Percentiles rank a stretch among this genome's conserved stretches.
These are phyloP conservation scores for Sphinx pinastri DNA, from an alignment of 2,888 invertebrate species.

Conservation along the genomic window DNA sequence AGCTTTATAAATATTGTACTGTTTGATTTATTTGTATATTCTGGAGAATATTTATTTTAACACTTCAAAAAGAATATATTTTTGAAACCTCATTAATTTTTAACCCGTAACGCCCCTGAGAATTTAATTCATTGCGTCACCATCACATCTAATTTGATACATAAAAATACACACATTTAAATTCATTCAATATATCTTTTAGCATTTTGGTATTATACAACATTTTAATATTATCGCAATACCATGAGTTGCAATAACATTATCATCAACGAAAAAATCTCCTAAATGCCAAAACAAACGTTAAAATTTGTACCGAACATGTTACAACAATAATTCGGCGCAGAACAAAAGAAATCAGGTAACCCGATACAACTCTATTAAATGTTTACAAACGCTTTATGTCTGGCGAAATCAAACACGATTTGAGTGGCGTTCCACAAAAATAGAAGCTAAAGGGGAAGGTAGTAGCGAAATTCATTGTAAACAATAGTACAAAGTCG, in stretches of 20 bases:
- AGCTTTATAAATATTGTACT: neutral
- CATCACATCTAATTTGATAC: too few relatives aligned
- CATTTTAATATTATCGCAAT: too few relatives aligned
- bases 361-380: conserved; percentile 74
- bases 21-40: neutral
- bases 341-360: conserved; percentile 65
- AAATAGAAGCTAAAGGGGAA: conserved; percentile 65
- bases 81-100: neutral
- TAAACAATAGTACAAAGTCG: conserved; percentile 75
- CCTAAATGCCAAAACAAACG: conserved; percentile 32
- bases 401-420: conserved; percentile 81
- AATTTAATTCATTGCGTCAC: too few relatives aligned
- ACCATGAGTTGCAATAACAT: neutral
- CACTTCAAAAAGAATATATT: neutral
- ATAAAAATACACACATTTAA: too few relatives aligned
- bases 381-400: conserved; percentile 80
- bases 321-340: conserved; percentile 44
- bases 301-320: conserved; percentile 32
- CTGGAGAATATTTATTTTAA: neutral
- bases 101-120: too few relatives aligned
- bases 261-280: neutral
- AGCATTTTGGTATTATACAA: too few relatives aligned
- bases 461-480: conserved; percentile 73
- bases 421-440: conserved; percentile 76
- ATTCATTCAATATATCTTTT: too few relatives aligned